A percentile compares a stretch with the other conserved stretches of the same genome.
Evolutionary conservation across 2,888 invertebrate genomes (phyloP).

Genomic region (Herminia tarsipennalis): DNA sequence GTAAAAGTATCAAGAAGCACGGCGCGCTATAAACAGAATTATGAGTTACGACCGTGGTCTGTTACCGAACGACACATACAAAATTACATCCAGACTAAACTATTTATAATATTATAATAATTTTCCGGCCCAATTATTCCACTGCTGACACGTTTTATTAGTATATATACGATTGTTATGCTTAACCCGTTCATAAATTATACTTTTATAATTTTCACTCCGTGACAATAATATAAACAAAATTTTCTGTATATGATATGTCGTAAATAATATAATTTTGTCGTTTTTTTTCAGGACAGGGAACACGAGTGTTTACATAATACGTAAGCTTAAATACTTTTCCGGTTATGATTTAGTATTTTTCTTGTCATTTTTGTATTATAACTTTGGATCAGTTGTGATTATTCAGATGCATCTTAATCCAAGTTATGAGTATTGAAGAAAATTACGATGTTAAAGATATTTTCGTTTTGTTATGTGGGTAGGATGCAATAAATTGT

Average conservation of each 20-base stretch:
- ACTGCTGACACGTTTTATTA: slow-evolving; percentile 80
- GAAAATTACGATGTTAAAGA: slow-evolving; percentile 22
- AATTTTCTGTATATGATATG: slow-evolving; percentile 46
- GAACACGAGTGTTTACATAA: slow-evolving; percentile 67
- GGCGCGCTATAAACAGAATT: slow-evolving; percentile 57
- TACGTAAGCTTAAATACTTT: slow-evolving; percentile 44
- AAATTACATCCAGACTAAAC: slow-evolving; percentile 80
- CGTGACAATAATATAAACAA: slow-evolving; percentile 72
- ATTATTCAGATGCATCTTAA: slow-evolving; percentile 34
- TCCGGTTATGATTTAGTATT: slow-evolving; percentile 41
- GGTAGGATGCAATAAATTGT: slow-evolving; percentile 18
- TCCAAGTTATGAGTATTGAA: slow-evolving; percentile 25
- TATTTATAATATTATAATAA: slow-evolving; percentile 84
- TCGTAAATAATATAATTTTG: slow-evolving; percentile 59
- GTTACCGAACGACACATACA: slow-evolving; percentile 72
- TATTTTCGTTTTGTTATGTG: slow-evolving; percentile 29
- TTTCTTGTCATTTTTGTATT: slow-evolving; percentile 45
- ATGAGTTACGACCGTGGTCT: slow-evolving; percentile 78
- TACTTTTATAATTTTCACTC: slow-evolving; percentile 63
- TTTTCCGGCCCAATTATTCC: slow-evolving; percentile 82
- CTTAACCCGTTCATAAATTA: slow-evolving; percentile 66
- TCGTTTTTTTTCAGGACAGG: slow-evolving; percentile 52
- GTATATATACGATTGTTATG: slow-evolving; percentile 80
- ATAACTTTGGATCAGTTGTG: slow-evolving; percentile 41
- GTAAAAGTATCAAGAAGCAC: slow-evolving; percentile 63